Percentiles rank a stretch among this genome's conserved stretches.
Conservation (phyloP, 2,797 vertebrate species). For the Gambusia yucatana region DNA sequence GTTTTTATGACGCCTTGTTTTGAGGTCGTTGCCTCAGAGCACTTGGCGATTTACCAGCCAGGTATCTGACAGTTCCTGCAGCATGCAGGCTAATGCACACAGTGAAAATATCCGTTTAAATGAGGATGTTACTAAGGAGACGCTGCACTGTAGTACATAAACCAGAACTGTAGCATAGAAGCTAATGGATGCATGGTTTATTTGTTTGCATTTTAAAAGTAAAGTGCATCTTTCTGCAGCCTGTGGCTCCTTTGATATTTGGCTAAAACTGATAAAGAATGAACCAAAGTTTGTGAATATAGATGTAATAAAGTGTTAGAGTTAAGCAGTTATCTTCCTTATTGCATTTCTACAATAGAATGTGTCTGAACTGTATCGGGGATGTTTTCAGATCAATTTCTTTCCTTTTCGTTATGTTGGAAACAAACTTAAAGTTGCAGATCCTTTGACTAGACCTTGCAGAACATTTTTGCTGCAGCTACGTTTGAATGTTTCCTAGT, state of each 20-base stretch:
- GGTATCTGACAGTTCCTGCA: constrained; percentile 14
- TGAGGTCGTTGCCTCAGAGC: neutral
- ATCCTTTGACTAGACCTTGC: neutral
- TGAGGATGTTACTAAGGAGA: neutral
- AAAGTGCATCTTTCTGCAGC: neutral
- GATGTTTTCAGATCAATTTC: too few relatives aligned
- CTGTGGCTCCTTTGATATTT: too few relatives aligned
- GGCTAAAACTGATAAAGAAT: too few relatives aligned
- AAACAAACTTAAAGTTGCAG: too few relatives aligned
- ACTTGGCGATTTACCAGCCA: neutral
- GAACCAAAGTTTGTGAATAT: too few relatives aligned
- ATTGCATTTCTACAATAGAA: too few relatives aligned
- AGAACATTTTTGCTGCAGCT: neutral
- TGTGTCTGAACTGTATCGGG: too few relatives aligned
- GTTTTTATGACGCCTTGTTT: neutral
- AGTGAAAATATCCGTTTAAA: neutral
- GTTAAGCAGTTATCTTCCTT: too few relatives aligned
- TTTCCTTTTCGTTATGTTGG: too few relatives aligned
- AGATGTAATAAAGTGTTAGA: too few relatives aligned
- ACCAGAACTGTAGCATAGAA: neutral
- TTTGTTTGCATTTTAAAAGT: neutral
- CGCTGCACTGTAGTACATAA: neutral
- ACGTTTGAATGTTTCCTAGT: neutral
- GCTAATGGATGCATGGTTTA: neutral
- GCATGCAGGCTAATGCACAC: neutral